Evolutionary conservation across 2,797 vertebrate genomes (phyloP).

Genomic region (Champsocephalus gunnari): DNA sequence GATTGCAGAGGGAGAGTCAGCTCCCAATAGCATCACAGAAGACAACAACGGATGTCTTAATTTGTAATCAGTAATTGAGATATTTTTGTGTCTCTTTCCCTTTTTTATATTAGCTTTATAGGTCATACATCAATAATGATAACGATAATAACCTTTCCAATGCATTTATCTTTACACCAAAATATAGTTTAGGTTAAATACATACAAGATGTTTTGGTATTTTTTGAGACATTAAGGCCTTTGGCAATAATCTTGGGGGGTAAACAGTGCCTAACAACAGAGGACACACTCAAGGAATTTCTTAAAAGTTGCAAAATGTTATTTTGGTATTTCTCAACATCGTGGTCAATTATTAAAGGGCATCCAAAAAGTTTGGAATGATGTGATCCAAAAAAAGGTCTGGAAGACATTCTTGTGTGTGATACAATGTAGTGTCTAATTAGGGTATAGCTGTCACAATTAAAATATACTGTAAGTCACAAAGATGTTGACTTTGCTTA

Average conservation of each 20-base stretch:
- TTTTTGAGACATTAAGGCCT: conserved; percentile 9
- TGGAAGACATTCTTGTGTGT: neutral
- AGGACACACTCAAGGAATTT: neutral
- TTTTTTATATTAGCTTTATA: neutral
- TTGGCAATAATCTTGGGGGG: conserved; percentile 18
- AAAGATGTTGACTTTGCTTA: neutral
- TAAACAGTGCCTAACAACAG: neutral
- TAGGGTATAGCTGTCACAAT: neutral
- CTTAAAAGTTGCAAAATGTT: conserved; percentile 1
- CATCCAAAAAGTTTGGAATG: conserved; percentile 1
- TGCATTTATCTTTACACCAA: conserved; percentile 13
- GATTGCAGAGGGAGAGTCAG: conserved; percentile 63
- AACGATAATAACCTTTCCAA: neutral
- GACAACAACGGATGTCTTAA: conserved; percentile 52
- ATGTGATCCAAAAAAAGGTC: conserved; percentile 1
- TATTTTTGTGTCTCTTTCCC: conserved; percentile 17
- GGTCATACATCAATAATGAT: neutral
- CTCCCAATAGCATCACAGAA: conserved; percentile 61
- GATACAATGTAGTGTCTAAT: neutral
- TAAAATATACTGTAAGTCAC: conserved; percentile 24
- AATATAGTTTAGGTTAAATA: conserved; percentile 6
- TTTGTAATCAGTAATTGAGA: conserved; percentile 53
- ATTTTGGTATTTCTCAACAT: neutral
- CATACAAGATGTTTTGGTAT: conserved; percentile 4
- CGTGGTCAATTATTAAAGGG: conserved; percentile 35